Conservation (phyloP, 1,140 invertebrate genomes). For the Mycetomoellerius zeteki region DNA sequence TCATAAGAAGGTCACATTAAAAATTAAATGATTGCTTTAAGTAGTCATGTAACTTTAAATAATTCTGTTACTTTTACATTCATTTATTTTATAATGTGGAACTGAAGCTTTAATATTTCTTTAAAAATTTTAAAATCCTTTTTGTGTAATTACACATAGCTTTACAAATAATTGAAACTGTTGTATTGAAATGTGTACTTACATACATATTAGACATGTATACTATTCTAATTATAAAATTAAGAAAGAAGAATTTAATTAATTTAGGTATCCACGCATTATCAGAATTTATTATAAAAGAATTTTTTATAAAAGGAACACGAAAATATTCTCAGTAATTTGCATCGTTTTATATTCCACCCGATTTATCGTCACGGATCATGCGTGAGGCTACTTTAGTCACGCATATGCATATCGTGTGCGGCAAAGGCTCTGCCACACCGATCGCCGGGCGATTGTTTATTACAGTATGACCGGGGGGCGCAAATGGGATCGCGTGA, state of each 20-base stretch:
- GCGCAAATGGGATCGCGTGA: conserved; percentile 14
- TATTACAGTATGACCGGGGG: conserved; percentile 44
- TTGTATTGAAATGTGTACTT: background rate
- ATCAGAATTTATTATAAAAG: background rate
- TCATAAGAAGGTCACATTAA: background rate
- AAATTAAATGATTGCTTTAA: background rate
- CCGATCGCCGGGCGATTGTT: conserved; percentile 33
- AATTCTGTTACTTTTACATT: background rate
- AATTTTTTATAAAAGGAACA: background rate
- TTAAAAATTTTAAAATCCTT: background rate
- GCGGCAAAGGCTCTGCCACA: background rate
- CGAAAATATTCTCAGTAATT: conserved; percentile 10
- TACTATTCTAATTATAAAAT: background rate
- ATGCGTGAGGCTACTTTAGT: conserved; percentile 17
- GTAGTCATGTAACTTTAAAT: background rate
- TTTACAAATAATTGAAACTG: background rate
- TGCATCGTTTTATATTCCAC: conserved; percentile 31
- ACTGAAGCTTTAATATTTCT: background rate
- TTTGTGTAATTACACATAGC: background rate
- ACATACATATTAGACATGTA: background rate
- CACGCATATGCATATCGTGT: conserved; percentile 47
- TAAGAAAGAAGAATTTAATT: background rate
- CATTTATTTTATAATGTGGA: background rate
- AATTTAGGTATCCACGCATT: background rate
- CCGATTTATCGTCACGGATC: conserved; percentile 34